Conservation (phyloP, 2,888 invertebrate species). For the Sylvicola cinctus region DNA sequence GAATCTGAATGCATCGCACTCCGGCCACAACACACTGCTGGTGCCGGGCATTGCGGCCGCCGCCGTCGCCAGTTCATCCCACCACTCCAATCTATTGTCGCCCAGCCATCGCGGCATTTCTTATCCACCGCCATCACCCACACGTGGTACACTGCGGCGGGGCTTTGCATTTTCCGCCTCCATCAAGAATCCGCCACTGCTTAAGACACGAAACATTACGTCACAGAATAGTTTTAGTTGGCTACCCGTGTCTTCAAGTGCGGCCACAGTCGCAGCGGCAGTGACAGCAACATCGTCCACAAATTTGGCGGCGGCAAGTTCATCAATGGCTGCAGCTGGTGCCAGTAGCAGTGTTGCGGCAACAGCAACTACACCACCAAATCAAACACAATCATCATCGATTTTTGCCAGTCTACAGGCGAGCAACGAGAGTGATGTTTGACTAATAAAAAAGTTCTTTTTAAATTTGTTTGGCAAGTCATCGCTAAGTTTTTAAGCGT, state of each 20-base stretch:
- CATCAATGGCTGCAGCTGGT: constrained; percentile 7
- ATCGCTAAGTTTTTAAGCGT: no score
- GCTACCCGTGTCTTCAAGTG: constrained; percentile 12
- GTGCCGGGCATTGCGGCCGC: constrained; percentile 27
- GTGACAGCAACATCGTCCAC: constrained; percentile 13
- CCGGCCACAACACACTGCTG: constrained; percentile 31
- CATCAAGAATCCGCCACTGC: constrained; percentile 58
- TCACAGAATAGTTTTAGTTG: constrained; percentile 28
- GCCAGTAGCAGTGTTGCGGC: constrained; percentile 10
- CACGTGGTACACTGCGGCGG: constrained; percentile 39
- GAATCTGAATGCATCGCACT: constrained; percentile 21
- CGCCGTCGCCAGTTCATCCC: constrained; percentile 21
- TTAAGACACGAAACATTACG: constrained; percentile 58
- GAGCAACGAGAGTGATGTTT: constrained; percentile 22
- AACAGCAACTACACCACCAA: constrained; percentile 7
- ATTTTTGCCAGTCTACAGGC: constrained; percentile 8
- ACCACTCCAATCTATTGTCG: constrained; percentile 26
- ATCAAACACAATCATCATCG: constrained; percentile 10
- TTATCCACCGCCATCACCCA: constrained; percentile 65
- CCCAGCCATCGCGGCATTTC: constrained; percentile 51
- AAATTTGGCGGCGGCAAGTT: no score
- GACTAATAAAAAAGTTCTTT: no score
- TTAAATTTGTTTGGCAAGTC: no score
- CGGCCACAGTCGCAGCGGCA: constrained; percentile 11
- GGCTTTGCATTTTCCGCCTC: constrained; percentile 51